phyloP scores from a whole-genome alignment of 2,113 vertebrate genomes.

The Callipepla californica region DNA sequence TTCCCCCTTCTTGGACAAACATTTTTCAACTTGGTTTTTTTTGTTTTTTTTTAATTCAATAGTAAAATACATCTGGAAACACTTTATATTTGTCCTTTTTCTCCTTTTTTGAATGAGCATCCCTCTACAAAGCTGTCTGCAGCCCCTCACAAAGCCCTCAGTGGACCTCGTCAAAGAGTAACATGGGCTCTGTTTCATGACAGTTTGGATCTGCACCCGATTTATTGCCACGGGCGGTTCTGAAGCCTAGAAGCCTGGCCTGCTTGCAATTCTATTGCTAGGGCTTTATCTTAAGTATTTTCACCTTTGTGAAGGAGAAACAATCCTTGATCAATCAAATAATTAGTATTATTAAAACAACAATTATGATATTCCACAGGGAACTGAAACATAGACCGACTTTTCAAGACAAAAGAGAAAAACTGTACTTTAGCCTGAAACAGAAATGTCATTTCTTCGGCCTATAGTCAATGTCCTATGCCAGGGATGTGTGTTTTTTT shows the following conservation, averaged over 20 bases:
- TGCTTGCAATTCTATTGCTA: neutral
- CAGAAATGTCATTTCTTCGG: neutral
- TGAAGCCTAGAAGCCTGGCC: neutral
- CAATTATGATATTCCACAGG: neutral
- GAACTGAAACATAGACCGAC: neutral
- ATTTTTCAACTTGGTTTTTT: neutral
- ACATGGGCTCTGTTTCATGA: neutral
- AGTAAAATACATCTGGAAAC: neutral
- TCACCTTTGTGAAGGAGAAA: neutral
- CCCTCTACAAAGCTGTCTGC: neutral
- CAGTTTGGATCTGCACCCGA: neutral
- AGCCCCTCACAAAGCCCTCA: neutral
- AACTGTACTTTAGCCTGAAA: neutral
- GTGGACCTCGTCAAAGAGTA: neutral
- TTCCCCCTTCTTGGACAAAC: conserved; percentile 19
- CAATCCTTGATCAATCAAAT: neutral
- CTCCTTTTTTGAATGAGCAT: neutral
- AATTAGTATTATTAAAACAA: neutral
- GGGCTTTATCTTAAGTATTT: neutral
- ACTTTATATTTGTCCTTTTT: neutral
- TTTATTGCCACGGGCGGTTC: neutral
- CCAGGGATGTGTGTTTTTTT: neutral
- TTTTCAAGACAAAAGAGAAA: neutral
- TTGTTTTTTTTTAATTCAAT: neutral
- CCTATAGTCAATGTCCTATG: neutral